Evolutionary conservation across 2,797 vertebrate species (phyloP), one percentile per base, ranked within the genome.

Genomic region (Garrulus glandarius): DNA sequence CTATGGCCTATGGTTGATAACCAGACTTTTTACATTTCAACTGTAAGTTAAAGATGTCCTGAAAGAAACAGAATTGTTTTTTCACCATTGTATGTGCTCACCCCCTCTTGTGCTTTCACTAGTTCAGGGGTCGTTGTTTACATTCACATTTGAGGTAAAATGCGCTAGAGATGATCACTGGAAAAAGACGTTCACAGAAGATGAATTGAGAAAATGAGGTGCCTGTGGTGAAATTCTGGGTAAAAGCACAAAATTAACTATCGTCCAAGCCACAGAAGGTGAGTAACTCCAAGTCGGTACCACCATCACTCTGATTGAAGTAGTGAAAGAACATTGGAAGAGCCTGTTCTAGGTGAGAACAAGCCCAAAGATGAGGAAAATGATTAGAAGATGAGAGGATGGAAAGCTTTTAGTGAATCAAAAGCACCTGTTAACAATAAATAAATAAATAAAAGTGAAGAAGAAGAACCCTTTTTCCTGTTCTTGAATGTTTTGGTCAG

Each of bases 251-350:
- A 96, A 97, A 98, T 97, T 95, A 97, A 79, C 92, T 94, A 65
- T 89, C 84, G 75, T 95, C 94, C 89, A 95, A 79, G 59, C 89
- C 92, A 55, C 95, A 92, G 88, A 95, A 81, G 65, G 70, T 50
- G 44, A 95, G 83, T 84, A 70, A 90, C 92, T 96, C 82, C 15
- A 87, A 85, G 91, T 81, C 81, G 80, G 95, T 89, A 72, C 55
- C 36, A 91, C 87, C 94, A 94, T 97, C 87, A 49, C 95, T 85
- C 94, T 98, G 98, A 98, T 97, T 98, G 98, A 98, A 98, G 97
- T 95, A 97, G 97, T n/a, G 69, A 88, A 95, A 94, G 96, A 96
- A 91, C 75, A 44, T 63, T 4, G 32, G 92, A 96, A 95, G 95
- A 96, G 97, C 92, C 64, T 85, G 95, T 92, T 90, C 84, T 85